Evolutionary conservation across 2,797 vertebrate species (phyloP), one percentile per base, ranked within the genome.

Genomic region (Knipowitschia caucasica): DNA sequence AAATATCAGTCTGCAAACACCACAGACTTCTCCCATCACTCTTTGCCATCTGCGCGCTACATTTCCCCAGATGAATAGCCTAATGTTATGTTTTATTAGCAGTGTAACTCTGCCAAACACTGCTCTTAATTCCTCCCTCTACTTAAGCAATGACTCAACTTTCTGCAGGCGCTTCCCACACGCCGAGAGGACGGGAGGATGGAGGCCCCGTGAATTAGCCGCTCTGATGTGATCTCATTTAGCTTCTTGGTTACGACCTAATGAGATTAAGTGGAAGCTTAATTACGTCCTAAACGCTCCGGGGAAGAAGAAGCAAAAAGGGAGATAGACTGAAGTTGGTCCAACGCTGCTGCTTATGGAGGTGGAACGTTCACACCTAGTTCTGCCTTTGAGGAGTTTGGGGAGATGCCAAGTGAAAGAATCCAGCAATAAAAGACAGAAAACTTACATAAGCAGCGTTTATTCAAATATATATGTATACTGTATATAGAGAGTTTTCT

Each of bases 281-380:
- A 82, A 78, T 75, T 65, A 69, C 61, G 53, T 74, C 58, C 73
- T 74, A 73, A 80, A 71, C 15, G 53, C 59, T 63, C 56, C 59
- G 39, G 27, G 49, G 34, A 44, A 51, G 57, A 53, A 40, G 35
- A 46, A 29, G 23, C 59, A 55, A 15, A 38, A 67, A 68, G n/a
- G n/a, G 40, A 39, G 25, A 56, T 49, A 30, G 46, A 44, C 42
- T 30, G 63, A 53, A 56, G 30, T 18, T 26, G 56, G 57, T 38
- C 44, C 33, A 34, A 50, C 62, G 46, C 50, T 20, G n/a, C 60
- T 64, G 59, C 69, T 10, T 38, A n/a, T 38, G 57, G 53, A 39
- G 39, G 33, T 50, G 65, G 50, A 30, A 62, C 33, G 12, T 20
- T n/a, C n/a, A n/a, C n/a, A 11, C 3, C 8, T 10, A 6, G 12